Evolutionary conservation across 2,888 invertebrate genomes (phyloP).

Genomic region (Asteroscopus sphinx): DNA sequence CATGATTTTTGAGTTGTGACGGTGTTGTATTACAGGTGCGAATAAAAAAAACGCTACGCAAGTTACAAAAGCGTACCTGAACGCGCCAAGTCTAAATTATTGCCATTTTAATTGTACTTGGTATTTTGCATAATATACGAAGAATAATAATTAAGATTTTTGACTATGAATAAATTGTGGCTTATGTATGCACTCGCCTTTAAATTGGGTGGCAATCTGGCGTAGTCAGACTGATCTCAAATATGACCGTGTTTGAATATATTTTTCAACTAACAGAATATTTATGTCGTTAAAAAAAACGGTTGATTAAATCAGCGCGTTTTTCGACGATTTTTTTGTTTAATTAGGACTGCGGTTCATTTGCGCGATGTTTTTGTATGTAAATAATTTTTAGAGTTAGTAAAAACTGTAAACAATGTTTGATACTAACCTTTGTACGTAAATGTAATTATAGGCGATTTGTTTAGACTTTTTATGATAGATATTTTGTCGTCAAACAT

Average conservation of each 20-base stretch:
- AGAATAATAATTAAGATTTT: constrained; percentile 53
- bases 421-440: constrained; percentile 46
- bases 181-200: constrained; percentile 52
- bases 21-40: too few relatives aligned
- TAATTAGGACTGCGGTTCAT: constrained; percentile 26
- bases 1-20: too few relatives aligned
- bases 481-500: constrained; percentile 34
- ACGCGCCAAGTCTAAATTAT: constrained; percentile 61
- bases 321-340: constrained; percentile 16
- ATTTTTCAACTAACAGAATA: constrained; percentile 42
- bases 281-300: constrained; percentile 6
- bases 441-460: constrained; percentile 29
- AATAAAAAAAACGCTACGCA: constrained; percentile 45
- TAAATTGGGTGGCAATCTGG: constrained; percentile 76
- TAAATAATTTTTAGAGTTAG: constrained; percentile 43
- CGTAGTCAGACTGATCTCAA: constrained; percentile 76
- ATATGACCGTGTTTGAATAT: constrained; percentile 45
- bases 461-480: constrained; percentile 27
- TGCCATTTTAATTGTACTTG: constrained; percentile 66
- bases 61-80: constrained; percentile 63
- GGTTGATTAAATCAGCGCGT: neutral
- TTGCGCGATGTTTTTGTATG: constrained; percentile 23
- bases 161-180: constrained; percentile 46
- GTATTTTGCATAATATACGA: constrained; percentile 67
- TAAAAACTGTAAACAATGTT: constrained; percentile 46